Evolutionary conservation across 2,888 invertebrate species (phyloP), one percentile per base, ranked within the genome.

Genomic region (Cephus nigrinus): DNA sequence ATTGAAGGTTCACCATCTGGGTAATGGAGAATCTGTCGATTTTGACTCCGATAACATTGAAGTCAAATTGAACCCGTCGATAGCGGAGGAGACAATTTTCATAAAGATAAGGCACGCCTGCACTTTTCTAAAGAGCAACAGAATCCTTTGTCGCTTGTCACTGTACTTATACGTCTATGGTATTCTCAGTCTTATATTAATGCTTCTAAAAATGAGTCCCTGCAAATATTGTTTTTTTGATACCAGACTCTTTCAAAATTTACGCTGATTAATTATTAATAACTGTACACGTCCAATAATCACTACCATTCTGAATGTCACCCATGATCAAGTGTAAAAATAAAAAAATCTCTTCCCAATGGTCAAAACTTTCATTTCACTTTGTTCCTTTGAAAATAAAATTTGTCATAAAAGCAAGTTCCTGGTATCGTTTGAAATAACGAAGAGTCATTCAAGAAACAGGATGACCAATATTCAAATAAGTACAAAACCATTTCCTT

Each of bases 141-240:
- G 84, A 78, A 81, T 81, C 0, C 82, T 89, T 32, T 89, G 86
- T 79, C 84, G 82, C 35, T 80, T 89, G 15, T 87, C 86, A 1
- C 80, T 89, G 71, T 89, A 89, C 75, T 80, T 89, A 71, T 89
- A 89, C 76, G 77, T 84, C 12, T 89, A 87, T 75, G 86, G 87
- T 71, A 78, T 88, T 76, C 78, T 89, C 23, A 87, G 86, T 82
- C 76, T 89, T 12, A 77, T 85, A 68, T 75, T 88, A 12, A 82
- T 88, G 34, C 33, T 87, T 33, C 68, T 86, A 68, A 85, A 83
- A 81, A 76, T 88, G 1, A 82, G 77, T 40, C 81, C 84, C 11
- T 79, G 76, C 74, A 33, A 74, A 71, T 71, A 71, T 33, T 12
- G 77, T 36, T n/a, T 73, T 40, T 23, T 71, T 71, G 23, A 74